Percentiles rank a stretch among this genome's conserved stretches.
These are phyloP conservation scores for Paragorgia papillata DNA, from an alignment of 92 coral and sea anemone species.

Conservation along the genomic window DNA sequence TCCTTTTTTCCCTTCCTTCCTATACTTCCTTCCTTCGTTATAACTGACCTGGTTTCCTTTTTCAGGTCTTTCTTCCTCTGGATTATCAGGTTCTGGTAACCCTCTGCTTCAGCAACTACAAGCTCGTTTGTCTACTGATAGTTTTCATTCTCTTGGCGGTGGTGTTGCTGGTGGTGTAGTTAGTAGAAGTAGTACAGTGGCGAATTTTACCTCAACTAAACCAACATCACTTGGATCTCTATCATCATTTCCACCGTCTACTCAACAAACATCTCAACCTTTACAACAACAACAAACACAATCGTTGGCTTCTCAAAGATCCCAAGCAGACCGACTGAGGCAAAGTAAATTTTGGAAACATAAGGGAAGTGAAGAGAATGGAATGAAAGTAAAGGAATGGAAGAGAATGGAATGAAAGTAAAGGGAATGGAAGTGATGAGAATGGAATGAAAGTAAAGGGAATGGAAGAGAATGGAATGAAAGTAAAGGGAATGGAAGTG, in stretches of 20 bases:
- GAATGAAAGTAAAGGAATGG: not conserved
- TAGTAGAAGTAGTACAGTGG: conserved; percentile 41
- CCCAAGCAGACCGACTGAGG: conserved; percentile 77
- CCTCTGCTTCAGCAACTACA: conserved; percentile 85
- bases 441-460: too few relatives aligned
- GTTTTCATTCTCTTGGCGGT: conserved; percentile 9
- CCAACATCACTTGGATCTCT: conserved; percentile 29
- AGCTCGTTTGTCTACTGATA: conserved; percentile 28
- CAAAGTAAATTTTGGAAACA: conserved; percentile 85
- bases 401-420: not conserved
- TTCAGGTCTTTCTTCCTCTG: conserved; percentile 81
- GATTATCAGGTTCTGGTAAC: conserved; percentile 71
- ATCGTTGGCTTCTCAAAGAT: conserved; percentile 62
- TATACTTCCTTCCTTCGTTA: too few relatives aligned
- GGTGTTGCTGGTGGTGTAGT: conserved; percentile 17
- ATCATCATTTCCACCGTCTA: conserved; percentile 9
- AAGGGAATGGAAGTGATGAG: too few relatives aligned
- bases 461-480: too few relatives aligned
- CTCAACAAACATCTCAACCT: conserved; percentile 10
- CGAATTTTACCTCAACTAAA: conserved; percentile 24
- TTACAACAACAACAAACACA: conserved; percentile 84
- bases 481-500: too few relatives aligned
- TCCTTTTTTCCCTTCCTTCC: too few relatives aligned
- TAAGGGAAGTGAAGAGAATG: not conserved
- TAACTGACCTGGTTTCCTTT: conserved; percentile 20